Percentiles rank a stretch among this genome's conserved stretches.
These are phyloP conservation scores for Chrysochloris asiatica DNA, from an alignment of 2,113 vertebrate species.

Conservation along the genomic window DNA sequence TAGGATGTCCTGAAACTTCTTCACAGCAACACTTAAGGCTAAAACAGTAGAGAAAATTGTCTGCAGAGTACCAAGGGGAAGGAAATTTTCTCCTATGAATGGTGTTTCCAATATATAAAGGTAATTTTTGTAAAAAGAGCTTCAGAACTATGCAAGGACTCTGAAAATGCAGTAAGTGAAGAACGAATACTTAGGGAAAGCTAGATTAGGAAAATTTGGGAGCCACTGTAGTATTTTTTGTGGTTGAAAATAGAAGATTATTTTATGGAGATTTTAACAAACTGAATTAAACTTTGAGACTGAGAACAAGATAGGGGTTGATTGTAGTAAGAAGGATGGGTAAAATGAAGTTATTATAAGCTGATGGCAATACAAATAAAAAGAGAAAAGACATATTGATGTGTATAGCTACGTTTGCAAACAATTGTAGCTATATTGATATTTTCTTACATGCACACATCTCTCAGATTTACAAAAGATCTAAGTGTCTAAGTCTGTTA, in stretches of 20 bases:
- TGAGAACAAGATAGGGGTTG: not conserved
- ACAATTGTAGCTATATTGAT: conserved; percentile 60
- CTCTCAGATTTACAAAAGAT: conserved; percentile 55
- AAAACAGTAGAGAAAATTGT: not conserved
- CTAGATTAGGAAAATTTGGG: not conserved
- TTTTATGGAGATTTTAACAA: conserved; percentile 5
- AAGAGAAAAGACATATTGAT: conserved; percentile 33
- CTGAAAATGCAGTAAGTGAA: not conserved
- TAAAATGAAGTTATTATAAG: conserved; percentile 37
- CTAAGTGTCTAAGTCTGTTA: conserved; percentile 54
- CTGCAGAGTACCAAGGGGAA: not conserved
- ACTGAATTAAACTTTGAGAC: not conserved
- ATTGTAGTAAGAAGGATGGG: not conserved
- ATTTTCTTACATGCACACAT: conserved; percentile 59
- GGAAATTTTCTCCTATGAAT: not conserved
- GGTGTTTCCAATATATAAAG: not conserved
- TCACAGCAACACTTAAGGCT: not conserved
- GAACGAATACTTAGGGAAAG: not conserved
- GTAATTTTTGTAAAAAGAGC: not conserved
- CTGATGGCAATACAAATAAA: conserved; percentile 6
- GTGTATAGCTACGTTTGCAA: conserved; percentile 61
- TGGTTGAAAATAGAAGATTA: not conserved
- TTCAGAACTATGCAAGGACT: not conserved
- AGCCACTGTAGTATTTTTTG: not conserved
- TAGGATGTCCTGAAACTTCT: not conserved